These are phyloP conservation scores for Percina caprodes DNA, from an alignment of 2,113 vertebrate genomes.

Conservation along the genomic window DNA sequence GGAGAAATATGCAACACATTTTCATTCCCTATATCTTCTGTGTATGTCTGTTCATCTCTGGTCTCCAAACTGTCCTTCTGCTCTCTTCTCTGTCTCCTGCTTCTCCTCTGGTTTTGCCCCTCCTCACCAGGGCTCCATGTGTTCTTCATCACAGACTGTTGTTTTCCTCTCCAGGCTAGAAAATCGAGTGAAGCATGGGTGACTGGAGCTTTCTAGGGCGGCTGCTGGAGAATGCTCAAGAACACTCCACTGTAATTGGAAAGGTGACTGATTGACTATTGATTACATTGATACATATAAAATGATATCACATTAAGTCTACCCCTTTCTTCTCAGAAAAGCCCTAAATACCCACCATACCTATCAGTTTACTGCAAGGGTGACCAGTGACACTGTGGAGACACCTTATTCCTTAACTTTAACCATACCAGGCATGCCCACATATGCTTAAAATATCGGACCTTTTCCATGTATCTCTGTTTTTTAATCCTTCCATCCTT, in stretches of 20 bases:
- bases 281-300: background rate
- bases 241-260: slow-evolving; percentile 97
- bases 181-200: slow-evolving; percentile 90
- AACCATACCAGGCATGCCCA: too few relatives aligned
- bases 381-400: too few relatives aligned
- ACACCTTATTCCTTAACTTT: too few relatives aligned
- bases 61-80: background rate
- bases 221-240: slow-evolving; percentile 94
- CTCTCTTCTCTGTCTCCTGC: background rate
- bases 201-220: slow-evolving; percentile 98
- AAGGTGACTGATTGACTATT: slow-evolving; percentile 83
- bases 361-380: background rate
- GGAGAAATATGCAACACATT: background rate
- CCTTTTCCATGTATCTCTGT: background rate
- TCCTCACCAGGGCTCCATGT: background rate
- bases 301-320: background rate
- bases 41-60: background rate
- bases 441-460: background rate
- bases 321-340: background rate
- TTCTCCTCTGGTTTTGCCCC: background rate
- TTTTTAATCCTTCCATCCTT: background rate
- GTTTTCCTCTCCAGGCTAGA: slow-evolving; percentile 84
- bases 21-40: background rate
- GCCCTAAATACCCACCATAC: background rate
- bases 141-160: slow-evolving; percentile 27